These are phyloP conservation scores for Theocolax elegans DNA, from an alignment of 1,140 invertebrate species.

Conservation along the genomic window DNA sequence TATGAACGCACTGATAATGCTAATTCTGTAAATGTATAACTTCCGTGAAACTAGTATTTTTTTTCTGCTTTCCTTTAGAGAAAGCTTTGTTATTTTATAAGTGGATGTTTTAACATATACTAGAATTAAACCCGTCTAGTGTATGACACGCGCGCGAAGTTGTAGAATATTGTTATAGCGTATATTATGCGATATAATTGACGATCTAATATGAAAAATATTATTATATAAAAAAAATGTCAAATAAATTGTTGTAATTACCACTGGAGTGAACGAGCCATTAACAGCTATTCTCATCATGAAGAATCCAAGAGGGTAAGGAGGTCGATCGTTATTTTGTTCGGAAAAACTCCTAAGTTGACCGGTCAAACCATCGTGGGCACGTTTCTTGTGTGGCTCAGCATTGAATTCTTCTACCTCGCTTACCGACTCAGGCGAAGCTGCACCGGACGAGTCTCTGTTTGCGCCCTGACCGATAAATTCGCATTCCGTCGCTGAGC, in stretches of 20 bases:
- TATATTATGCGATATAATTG: no score
- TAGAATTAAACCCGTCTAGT: no score
- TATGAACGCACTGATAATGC: no score
- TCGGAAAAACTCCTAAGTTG: not conserved
- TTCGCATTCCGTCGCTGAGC: constrained; percentile 79
- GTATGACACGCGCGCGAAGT: no score
- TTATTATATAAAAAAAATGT: no score
- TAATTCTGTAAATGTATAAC: no score
- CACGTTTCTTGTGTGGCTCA: constrained; percentile 46
- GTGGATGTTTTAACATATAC: no score
- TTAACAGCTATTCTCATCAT: constrained; percentile 70
- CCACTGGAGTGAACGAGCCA: constrained; percentile 61
- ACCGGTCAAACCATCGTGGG: not conserved
- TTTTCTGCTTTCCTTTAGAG: no score
- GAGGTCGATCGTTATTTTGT: constrained; percentile 57
- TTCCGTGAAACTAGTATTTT: no score
- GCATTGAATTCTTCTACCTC: constrained; percentile 57
- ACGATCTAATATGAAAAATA: no score
- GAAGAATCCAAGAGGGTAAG: constrained; percentile 72
- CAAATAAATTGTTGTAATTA: constrained; percentile 62
- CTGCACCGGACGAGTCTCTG: not conserved
- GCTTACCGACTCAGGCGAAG: constrained; percentile 20
- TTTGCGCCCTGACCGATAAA: constrained; percentile 69
- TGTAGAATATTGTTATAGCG: no score
- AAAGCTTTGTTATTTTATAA: no score